Evolutionary conservation across 2,113 vertebrate species (phyloP).

Genomic region (Acanthochromis polyacanthus): DNA sequence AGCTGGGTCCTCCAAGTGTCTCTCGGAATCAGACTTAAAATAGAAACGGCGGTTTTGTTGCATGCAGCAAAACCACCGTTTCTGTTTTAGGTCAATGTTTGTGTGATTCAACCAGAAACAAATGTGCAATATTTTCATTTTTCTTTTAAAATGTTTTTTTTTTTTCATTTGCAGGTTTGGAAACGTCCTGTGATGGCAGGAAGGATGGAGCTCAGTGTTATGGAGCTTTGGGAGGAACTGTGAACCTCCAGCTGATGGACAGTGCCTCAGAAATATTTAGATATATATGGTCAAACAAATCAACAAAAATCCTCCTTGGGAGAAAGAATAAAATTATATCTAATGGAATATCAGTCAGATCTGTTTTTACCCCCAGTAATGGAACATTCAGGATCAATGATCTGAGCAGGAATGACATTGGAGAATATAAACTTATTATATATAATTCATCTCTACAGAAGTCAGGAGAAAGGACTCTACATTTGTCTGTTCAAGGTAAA

Average conservation of each 20-base stretch:
- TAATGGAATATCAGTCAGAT: background rate
- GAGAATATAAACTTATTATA: background rate
- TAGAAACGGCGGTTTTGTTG: too few species aligned
- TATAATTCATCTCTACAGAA: fast-evolving
- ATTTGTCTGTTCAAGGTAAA: slow-evolving; percentile 62
- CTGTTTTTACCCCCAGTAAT: slow-evolving; percentile 7
- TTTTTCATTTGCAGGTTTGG: slow-evolving; percentile 35
- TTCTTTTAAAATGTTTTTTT: too few species aligned
- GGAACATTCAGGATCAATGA: slow-evolving; percentile 56
- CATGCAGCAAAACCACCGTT: background rate
- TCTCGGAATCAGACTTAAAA: too few species aligned
- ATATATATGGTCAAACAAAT: fast-evolving
- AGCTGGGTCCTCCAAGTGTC: too few species aligned
- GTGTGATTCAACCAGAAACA: too few species aligned
- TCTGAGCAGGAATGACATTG: slow-evolving; percentile 32
- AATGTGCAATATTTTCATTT: too few species aligned
- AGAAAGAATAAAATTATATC: fast-evolving
- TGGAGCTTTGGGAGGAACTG: slow-evolving; percentile 66
- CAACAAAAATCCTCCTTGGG: fast-evolving
- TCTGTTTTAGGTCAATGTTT: slow-evolving; percentile 1
- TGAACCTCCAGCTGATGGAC: slow-evolving; percentile 55
- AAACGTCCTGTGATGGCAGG: slow-evolving; percentile 57
- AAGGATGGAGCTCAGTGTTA: slow-evolving; percentile 54
- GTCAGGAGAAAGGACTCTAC: fast-evolving
- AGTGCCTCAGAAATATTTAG: fast-evolving